Conservation (phyloP, 2,888 invertebrate species). For the Acrobasis consociella region DNA sequence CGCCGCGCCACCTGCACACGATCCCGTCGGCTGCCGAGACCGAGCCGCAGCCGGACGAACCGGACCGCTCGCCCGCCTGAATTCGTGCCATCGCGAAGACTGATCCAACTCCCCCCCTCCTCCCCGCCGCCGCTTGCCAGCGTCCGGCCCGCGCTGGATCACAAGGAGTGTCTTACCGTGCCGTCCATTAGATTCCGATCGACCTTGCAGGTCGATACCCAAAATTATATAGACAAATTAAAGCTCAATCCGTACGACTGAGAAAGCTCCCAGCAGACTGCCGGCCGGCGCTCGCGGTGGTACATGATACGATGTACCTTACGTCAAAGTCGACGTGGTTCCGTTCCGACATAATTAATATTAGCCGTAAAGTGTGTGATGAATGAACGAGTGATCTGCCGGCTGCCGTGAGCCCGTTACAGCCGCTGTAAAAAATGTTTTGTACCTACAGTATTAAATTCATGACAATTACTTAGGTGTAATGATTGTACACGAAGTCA, state of each 20-base stretch:
- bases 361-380: slow-evolving; percentile 16
- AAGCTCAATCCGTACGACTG: not conserved
- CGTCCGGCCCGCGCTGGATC: slow-evolving; percentile 21
- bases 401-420: slow-evolving; percentile 6
- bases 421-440: slow-evolving; percentile 37
- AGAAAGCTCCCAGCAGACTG: slow-evolving; percentile 1
- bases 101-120: slow-evolving; percentile 28
- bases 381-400: slow-evolving; percentile 19
- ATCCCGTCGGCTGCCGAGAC: slow-evolving; percentile 72
- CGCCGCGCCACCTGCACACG: slow-evolving; percentile 62
- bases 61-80: slow-evolving; percentile 45
- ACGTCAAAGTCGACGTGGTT: not conserved
- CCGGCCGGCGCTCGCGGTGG: slow-evolving; percentile 15
- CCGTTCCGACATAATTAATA: not conserved
- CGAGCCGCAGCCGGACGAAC: slow-evolving; percentile 57
- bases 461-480: slow-evolving; percentile 29
- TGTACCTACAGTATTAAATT: slow-evolving; percentile 57
- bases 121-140: slow-evolving; percentile 33
- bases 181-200: slow-evolving; percentile 47
- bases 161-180: slow-evolving; percentile 44
- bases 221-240: not conserved
- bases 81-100: slow-evolving; percentile 23
- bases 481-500: slow-evolving; percentile 35
- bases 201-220: slow-evolving; percentile 2
- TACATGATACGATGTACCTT: not conserved